These are phyloP conservation scores for Cossypha polioptera DNA, from an alignment of 2,797 vertebrate genomes.

Conservation along the genomic window DNA sequence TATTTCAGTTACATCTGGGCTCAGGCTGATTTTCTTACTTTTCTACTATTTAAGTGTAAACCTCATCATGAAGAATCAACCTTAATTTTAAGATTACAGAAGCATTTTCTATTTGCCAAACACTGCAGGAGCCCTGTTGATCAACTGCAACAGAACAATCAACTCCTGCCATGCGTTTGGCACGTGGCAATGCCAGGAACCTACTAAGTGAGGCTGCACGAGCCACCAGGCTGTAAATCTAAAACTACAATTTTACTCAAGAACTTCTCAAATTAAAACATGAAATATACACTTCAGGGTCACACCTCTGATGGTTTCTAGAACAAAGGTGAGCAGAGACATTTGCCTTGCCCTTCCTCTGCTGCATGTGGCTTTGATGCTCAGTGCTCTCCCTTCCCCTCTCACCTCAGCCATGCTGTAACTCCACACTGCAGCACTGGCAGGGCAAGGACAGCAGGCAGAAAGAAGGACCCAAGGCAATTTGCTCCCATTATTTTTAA, in stretches of 20 bases:
- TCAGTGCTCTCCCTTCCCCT: neutral
- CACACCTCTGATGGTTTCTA: neutral
- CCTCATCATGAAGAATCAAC: neutral
- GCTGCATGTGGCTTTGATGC: neutral
- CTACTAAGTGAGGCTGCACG: constrained; percentile 24
- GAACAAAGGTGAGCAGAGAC: neutral
- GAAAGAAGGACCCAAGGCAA: neutral
- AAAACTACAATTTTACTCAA: constrained; percentile 29
- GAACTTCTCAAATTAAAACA: constrained; percentile 44
- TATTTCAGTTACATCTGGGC: neutral
- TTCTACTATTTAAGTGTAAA: neutral
- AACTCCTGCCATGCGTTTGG: neutral
- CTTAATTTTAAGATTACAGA: constrained; percentile 41
- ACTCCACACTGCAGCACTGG: neutral
- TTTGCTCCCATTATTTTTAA: neutral
- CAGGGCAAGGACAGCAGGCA: neutral
- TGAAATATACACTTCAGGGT: neutral
- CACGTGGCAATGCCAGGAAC: neutral
- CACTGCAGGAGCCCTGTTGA: neutral
- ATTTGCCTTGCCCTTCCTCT: neutral
- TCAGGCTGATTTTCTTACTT: neutral
- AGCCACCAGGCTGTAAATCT: constrained; percentile 33
- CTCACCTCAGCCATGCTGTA: neutral
- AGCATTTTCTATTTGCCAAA: constrained; percentile 45
- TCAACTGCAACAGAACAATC: constrained; percentile 55